Conservation (phyloP, 2,888 invertebrate genomes). For the Luperina testacea region DNA sequence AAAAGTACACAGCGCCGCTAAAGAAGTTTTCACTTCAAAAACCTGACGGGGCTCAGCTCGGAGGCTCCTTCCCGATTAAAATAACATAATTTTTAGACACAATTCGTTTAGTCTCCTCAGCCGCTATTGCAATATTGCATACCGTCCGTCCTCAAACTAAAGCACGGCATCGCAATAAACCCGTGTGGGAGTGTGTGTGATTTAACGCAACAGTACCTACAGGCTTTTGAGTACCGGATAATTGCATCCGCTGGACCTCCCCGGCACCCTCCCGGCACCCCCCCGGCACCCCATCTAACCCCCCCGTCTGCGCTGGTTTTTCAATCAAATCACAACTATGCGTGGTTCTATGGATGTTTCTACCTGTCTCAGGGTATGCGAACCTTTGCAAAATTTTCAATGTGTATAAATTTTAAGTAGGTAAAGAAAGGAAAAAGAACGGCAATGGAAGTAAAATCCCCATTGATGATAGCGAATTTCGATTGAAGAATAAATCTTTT, state of each 20-base stretch:
- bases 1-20: no score
- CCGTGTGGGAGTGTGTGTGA: neutral
- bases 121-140: slow-evolving; percentile 12
- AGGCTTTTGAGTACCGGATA: slow-evolving; percentile 6
- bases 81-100: neutral
- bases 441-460: neutral
- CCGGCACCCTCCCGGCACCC: neutral
- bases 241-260: slow-evolving; percentile 31
- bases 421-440: neutral
- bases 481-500: neutral
- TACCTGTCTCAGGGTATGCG: neutral
- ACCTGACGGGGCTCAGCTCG: neutral
- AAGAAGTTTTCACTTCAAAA: no score
- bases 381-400: neutral
- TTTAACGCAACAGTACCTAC: neutral
- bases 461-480: neutral
- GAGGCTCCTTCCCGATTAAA: neutral
- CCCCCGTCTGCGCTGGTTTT: slow-evolving; percentile 19
- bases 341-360: neutral
- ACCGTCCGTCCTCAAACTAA: neutral
- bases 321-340: slow-evolving; percentile 22
- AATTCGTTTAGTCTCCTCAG: neutral
- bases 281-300: neutral
- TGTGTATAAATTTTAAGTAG: neutral
- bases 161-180: slow-evolving; percentile 25